A percentile compares a stretch with the other conserved stretches of the same genome.
These are phyloP conservation scores for Gobionotothen gibberifrons DNA, from an alignment of 2,797 vertebrate genomes.

Conservation along the genomic window DNA sequence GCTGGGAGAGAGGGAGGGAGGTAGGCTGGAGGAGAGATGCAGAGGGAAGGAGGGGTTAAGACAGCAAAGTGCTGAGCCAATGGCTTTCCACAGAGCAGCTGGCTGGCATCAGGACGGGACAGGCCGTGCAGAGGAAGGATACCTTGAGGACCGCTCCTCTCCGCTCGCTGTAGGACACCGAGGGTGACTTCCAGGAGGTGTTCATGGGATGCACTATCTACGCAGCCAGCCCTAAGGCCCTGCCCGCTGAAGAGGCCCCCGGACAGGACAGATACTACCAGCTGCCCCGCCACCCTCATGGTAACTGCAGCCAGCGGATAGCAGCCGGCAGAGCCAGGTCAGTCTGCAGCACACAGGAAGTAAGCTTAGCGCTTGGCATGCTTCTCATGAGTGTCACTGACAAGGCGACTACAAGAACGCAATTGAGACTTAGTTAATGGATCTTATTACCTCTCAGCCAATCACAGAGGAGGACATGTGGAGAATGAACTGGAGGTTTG, in stretches of 20 bases:
- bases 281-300: constrained; percentile 69
- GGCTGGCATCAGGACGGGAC: constrained; percentile 76
- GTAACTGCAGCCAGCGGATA: constrained; percentile 83
- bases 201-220: constrained; percentile 87
- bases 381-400: neutral
- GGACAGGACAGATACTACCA: constrained; percentile 75
- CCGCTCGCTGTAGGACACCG: constrained; percentile 62
- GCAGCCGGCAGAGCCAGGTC: constrained; percentile 80
- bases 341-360: constrained; percentile 54
- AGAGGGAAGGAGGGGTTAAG: constrained; percentile 69
- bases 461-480: constrained; percentile 18
- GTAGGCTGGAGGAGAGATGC: constrained; percentile 52
- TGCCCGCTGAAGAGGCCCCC: constrained; percentile 78
- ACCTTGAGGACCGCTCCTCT: constrained; percentile 67
- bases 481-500: neutral
- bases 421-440: neutral
- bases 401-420: constrained; percentile 1
- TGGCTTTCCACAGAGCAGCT: constrained; percentile 78
- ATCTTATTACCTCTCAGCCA: constrained; percentile 3
- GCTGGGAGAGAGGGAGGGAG: neutral
- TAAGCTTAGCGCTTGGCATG: neutral
- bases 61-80: constrained; percentile 80
- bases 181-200: constrained; percentile 73
- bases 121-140: constrained; percentile 58
- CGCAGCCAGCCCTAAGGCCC: constrained; percentile 84